These are phyloP conservation scores for Argyrosomus regius DNA, from an alignment of 2,797 vertebrate species.

Conservation along the genomic window DNA sequence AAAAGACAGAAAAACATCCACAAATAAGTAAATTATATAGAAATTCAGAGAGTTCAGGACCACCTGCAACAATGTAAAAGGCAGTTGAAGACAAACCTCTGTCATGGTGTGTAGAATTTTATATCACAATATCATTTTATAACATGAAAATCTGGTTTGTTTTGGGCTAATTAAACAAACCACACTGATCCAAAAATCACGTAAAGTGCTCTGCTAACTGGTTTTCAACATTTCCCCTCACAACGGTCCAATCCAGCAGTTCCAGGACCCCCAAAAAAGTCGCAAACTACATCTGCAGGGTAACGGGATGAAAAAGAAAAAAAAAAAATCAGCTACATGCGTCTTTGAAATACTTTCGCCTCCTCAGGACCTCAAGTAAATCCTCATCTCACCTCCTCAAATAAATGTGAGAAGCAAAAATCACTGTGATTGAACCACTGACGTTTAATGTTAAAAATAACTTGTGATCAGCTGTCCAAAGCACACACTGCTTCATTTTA, in stretches of 20 bases:
- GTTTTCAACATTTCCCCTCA: background rate
- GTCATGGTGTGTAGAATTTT: background rate
- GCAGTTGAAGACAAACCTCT: background rate
- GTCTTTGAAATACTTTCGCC: background rate
- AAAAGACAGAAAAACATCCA: conserved; percentile 8
- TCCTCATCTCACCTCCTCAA: background rate
- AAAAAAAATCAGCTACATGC: background rate
- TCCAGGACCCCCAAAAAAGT: background rate
- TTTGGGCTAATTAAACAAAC: conserved; percentile 5
- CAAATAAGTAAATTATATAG: conserved; percentile 17
- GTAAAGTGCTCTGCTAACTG: too few relatives aligned
- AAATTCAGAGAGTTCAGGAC: conserved; percentile 5
- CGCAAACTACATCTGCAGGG: background rate
- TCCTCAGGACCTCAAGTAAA: background rate
- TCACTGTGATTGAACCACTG: background rate
- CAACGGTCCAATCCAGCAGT: background rate
- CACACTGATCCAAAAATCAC: background rate
- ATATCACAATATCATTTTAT: background rate
- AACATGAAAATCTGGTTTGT: background rate
- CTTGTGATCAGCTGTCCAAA: background rate
- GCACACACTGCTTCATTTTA: background rate
- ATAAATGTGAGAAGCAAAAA: background rate
- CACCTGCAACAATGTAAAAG: conserved; percentile 47
- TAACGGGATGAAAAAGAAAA: background rate
- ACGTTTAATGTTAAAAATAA: background rate